Conservation (phyloP, 2,888 invertebrate genomes). For the Octonoba sinensis region DNA sequence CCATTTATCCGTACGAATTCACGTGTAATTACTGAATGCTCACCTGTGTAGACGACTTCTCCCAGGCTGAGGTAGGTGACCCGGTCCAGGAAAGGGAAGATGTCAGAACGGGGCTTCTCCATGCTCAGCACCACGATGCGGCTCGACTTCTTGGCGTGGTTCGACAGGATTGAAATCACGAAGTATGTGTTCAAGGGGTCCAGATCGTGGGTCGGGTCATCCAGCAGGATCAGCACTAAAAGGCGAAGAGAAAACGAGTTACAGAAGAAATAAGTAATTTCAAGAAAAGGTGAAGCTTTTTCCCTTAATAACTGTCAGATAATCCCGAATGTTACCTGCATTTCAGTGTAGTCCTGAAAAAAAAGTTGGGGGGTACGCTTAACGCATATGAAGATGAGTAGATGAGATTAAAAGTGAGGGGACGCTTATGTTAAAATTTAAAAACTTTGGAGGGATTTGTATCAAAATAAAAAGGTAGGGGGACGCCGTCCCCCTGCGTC, state of each 20-base stretch:
- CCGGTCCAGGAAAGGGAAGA: constrained; percentile 93
- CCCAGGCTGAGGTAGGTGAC: constrained; percentile 88
- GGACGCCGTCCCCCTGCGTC: too few relatives aligned
- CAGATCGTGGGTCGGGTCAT: constrained; percentile 82
- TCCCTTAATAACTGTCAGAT: too few relatives aligned
- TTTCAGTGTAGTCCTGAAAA: too few relatives aligned
- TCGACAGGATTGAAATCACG: constrained; percentile 92
- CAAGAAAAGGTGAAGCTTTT: neutral
- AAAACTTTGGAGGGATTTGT: too few relatives aligned
- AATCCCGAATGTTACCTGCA: too few relatives aligned
- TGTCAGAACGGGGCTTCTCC: constrained; percentile 94
- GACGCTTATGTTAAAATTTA: too few relatives aligned
- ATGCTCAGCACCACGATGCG: constrained; percentile 91
- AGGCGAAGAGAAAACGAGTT: constrained; percentile 60
- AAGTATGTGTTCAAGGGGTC: constrained; percentile 96
- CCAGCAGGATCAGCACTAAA: constrained; percentile 83
- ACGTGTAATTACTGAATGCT: neutral
- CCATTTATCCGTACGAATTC: too few relatives aligned
- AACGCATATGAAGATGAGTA: too few relatives aligned
- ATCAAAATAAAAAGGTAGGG: too few relatives aligned
- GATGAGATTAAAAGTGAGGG: too few relatives aligned
- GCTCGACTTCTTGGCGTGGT: constrained; percentile 87
- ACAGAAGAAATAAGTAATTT: neutral
- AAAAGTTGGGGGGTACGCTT: too few relatives aligned
- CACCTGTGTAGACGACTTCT: constrained; percentile 72